Percentiles rank a stretch among this genome's conserved stretches.
Evolutionary conservation across 2,797 vertebrate genomes (phyloP).

Genomic region (Thamnophis elegans): DNA sequence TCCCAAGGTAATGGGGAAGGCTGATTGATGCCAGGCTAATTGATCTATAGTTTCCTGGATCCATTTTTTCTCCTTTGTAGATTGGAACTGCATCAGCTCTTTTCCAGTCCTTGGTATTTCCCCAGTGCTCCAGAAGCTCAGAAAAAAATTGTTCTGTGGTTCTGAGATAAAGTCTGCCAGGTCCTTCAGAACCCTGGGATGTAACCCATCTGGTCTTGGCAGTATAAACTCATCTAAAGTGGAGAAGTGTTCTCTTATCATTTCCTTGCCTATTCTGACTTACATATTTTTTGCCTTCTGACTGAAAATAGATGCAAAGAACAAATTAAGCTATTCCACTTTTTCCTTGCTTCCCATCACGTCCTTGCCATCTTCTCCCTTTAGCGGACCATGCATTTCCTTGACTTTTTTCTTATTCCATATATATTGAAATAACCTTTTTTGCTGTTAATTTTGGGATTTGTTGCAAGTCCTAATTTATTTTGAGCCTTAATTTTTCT

Average conservation of each 20-base stretch:
- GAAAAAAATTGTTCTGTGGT: too few relatives aligned
- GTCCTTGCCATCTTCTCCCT: not conserved
- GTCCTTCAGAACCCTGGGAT: too few relatives aligned
- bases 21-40: too few relatives aligned
- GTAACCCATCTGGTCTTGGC: too few relatives aligned
- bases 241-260: too few relatives aligned
- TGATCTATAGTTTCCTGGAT: too few relatives aligned
- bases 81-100: too few relatives aligned
- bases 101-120: too few relatives aligned
- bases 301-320: not conserved
- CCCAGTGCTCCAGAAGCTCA: too few relatives aligned
- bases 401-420: not conserved
- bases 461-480: not conserved
- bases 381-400: not conserved
- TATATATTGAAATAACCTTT: not conserved
- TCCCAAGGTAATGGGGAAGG: not conserved
- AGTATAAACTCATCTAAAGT: too few relatives aligned
- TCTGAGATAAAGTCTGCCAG: too few relatives aligned
- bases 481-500: not conserved
- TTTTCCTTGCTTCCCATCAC: not conserved
- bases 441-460: not conserved
- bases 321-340: not conserved
- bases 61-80: too few relatives aligned
- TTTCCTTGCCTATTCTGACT: not conserved
- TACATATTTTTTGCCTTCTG: not conserved